Conservation (phyloP, 2,797 vertebrate species). For the Glyptemys insculpta region DNA sequence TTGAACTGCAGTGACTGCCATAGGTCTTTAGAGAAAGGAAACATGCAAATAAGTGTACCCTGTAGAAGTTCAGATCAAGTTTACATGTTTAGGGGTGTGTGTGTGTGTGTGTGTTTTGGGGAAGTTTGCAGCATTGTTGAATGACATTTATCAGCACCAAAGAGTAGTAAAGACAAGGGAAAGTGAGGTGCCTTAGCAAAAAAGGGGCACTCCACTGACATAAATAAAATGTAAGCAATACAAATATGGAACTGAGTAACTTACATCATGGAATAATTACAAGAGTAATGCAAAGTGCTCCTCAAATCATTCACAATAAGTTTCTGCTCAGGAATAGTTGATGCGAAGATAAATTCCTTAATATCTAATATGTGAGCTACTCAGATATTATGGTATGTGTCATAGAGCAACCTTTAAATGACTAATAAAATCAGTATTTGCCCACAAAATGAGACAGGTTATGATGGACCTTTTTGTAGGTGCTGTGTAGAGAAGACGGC, state of each 20-base stretch:
- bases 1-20: background rate
- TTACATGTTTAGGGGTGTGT: background rate
- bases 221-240: background rate
- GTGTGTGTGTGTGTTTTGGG: background rate
- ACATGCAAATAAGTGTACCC: background rate
- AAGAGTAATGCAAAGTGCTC: fast-evolving
- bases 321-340: background rate
- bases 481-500: background rate
- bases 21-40: background rate
- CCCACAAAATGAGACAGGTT: background rate
- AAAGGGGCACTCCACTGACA: background rate
- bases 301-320: background rate
- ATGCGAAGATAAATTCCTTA: background rate
- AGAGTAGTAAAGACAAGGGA: background rate
- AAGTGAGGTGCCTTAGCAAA: background rate
- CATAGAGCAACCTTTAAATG: background rate
- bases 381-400: background rate
- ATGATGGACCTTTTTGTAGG: background rate
- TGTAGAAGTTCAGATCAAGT: background rate
- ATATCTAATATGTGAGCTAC: background rate
- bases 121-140: background rate
- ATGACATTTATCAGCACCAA: background rate
- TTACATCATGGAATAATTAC: background rate
- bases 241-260: background rate
- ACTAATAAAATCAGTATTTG: background rate